Evolutionary conservation across 2,888 invertebrate genomes (phyloP).

Genomic region (Meganola albula): DNA sequence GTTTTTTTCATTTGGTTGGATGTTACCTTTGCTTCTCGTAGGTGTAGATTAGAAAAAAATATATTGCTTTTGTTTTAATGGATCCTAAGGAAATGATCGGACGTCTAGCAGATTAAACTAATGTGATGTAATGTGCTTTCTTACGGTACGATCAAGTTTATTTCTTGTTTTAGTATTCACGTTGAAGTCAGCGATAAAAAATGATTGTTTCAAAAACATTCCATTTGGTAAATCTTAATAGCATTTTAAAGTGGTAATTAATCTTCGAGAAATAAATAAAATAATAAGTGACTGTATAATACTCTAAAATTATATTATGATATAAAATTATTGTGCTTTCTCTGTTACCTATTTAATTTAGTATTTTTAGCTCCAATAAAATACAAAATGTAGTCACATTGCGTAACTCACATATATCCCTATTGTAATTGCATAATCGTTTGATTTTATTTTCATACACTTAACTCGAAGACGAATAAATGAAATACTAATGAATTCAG

Average conservation of each 20-base stretch:
- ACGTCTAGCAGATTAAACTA: slow-evolving; percentile 36
- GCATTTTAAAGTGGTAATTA: neutral
- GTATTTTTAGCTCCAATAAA: no score
- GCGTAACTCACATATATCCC: no score
- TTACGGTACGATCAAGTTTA: slow-evolving; percentile 24
- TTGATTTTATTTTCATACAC: no score
- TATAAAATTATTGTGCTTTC: slow-evolving; percentile 14
- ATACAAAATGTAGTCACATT: no score
- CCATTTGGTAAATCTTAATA: neutral
- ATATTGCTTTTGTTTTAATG: slow-evolving; percentile 46
- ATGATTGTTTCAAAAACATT: slow-evolving; percentile 21
- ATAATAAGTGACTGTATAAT: no score
- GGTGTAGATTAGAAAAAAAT: slow-evolving; percentile 53
- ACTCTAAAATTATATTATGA: slow-evolving; percentile 7
- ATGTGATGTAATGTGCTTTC: slow-evolving; percentile 29
- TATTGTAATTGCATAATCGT: no score
- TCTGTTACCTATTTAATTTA: no score
- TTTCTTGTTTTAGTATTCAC: slow-evolving; percentile 20
- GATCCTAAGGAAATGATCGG: slow-evolving; percentile 45
- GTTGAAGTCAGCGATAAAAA: slow-evolving; percentile 21
- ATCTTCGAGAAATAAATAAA: neutral
- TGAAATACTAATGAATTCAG: slow-evolving; percentile 16
- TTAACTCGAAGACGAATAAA: no score
- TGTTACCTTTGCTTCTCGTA: no score
- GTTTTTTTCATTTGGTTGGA: no score